Evolutionary conservation across 30 jellyfish, hydroid and myxozoan species (phyloP).

Genomic region (Aurelia coerulea): DNA sequence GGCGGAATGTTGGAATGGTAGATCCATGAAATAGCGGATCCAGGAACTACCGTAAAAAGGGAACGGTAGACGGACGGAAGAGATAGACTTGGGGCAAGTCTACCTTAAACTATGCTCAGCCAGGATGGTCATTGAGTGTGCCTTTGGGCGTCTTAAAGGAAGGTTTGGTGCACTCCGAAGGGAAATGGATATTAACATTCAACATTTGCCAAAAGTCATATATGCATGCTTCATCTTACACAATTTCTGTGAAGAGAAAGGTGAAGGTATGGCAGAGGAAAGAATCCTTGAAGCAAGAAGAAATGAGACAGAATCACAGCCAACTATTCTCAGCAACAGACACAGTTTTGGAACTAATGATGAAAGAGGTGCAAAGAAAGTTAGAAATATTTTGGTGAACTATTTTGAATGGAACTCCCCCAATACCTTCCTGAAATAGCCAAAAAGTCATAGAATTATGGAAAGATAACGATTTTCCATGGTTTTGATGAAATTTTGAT

Average conservation of each 20-base stretch:
- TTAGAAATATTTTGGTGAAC: neutral
- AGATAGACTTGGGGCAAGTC: too few species aligned
- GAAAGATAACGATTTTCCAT: too few species aligned
- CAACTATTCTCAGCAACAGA: slow-evolving; percentile 16
- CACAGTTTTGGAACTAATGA: neutral
- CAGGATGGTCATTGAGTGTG: slow-evolving; percentile 62
- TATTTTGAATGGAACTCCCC: neutral
- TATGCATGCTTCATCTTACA: slow-evolving; percentile 33
- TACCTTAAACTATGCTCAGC: slow-evolving; percentile 60
- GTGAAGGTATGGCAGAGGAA: slow-evolving; percentile 13
- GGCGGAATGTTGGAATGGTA: too few species aligned
- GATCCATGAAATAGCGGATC: too few species aligned
- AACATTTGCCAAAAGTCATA: slow-evolving; percentile 17
- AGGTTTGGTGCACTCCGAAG: slow-evolving; percentile 51
- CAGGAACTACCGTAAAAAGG: too few species aligned
- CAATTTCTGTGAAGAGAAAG: slow-evolving; percentile 32
- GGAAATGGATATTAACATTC: slow-evolving; percentile 54
- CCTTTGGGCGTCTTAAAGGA: slow-evolving; percentile 68
- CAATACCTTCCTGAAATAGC: too few species aligned
- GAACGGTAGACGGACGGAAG: too few species aligned
- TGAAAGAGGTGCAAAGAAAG: slow-evolving; percentile 5
- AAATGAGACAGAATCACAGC: slow-evolving; percentile 22
- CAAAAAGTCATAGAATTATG: too few species aligned
- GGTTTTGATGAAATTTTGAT: too few species aligned
- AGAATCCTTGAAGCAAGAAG: slow-evolving; percentile 1